Evolutionary conservation across 2,113 vertebrate genomes (phyloP).

Genomic region (Edolisoma coerulescens): DNA sequence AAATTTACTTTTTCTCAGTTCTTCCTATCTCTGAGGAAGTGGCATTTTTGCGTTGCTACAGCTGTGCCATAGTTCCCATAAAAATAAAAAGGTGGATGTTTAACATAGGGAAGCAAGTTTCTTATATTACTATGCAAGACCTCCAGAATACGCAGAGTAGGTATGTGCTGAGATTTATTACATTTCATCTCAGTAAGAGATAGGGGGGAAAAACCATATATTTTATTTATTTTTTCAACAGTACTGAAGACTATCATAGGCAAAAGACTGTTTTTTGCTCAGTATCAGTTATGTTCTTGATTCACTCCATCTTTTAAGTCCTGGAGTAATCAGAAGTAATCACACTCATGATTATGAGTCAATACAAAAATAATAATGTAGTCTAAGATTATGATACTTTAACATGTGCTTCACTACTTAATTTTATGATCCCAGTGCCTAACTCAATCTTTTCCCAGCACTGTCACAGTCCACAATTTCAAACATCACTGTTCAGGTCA

Average conservation of each 20-base stretch:
- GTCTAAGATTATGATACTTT: not conserved
- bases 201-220: not conserved
- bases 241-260: not conserved
- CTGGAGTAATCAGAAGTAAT: not conserved
- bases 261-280: not conserved
- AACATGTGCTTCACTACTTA: not conserved
- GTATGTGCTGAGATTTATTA: not conserved
- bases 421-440: not conserved
- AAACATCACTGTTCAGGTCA: not conserved
- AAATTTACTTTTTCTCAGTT: not conserved
- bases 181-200: not conserved
- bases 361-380: not conserved
- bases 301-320: not conserved
- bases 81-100: not conserved
- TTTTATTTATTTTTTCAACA: not conserved
- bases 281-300: not conserved
- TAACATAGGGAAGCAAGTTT: not conserved
- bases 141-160: not conserved
- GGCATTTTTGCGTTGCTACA: not conserved
- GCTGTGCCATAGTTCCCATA: not conserved
- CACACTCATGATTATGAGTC: not conserved
- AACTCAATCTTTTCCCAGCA: not conserved
- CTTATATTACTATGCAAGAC: not conserved
- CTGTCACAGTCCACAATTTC: not conserved
- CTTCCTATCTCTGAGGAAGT: not conserved